Base-by-base conservation (phyloP, 2,113 vertebrate genomes). In the Oreotrochilus melanogaster region DNA sequence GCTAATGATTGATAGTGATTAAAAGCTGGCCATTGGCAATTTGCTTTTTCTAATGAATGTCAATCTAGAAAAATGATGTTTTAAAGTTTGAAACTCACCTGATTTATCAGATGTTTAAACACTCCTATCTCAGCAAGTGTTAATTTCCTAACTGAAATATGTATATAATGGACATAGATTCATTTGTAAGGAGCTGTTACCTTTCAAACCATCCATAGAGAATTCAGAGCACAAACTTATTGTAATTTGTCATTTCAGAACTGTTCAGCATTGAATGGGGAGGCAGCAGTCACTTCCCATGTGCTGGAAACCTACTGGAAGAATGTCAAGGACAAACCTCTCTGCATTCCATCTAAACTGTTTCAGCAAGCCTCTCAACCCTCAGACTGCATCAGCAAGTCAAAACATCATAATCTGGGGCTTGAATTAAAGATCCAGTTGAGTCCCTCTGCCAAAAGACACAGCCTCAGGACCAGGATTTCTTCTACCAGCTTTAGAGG, bases 101-200 rank as follows among this genome's bases (percentile, higher is more conserved):
- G 67, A 86, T 86, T 93, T 92, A 88, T 78, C 64, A 86, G 64
- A 72, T 57, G 24, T 65, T 92, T 79, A 79, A 93, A 65, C 39
- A 69, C 42, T 62, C 33, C 47, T 73, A 56, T 60, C 57, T 11
- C 14, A 64, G 66, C 24, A 51, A 58, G 39, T 65, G 42, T 48
- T 83, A 73, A 61, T 76, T 76, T 35, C 39, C 30, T 48, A 22
- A 48, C 18, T 57, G 35, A 79, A 72, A 69, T 48, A 30, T 2
- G 2, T 72, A 13, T 7, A 53, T n/a, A 39, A 69, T 35, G 21
- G 6, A 27, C 3, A 0, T 43, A 31, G 28, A 74, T 62, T 87
- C 10, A 71, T 64, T 64, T 82, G 23, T 21, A 74, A n/a, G 53
- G 64, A 78, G 13, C 45, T 72, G 16, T 14, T 75, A n/a, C 0